Conservation (phyloP, 37 sponge, comb jelly and placozoan genomes). For the Beroe forskalii region DNA sequence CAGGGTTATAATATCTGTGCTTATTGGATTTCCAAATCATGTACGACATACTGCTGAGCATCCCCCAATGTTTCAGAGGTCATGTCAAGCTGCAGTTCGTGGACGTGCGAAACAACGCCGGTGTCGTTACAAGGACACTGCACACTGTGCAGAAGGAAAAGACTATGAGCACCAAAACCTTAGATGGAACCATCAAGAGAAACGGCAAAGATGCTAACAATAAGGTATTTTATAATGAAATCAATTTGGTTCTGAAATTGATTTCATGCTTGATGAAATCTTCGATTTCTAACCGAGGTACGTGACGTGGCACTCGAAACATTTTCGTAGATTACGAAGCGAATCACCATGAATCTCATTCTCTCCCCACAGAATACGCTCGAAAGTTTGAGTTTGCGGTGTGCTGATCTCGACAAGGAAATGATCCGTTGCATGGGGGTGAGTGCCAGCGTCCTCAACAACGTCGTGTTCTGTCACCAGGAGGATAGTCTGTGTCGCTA, state of each 20-base stretch:
- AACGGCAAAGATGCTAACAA: not conserved
- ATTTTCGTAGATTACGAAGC: no score
- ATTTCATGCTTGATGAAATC: no score
- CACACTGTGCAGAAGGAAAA: conserved; percentile 74
- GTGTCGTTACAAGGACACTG: conserved; percentile 73
- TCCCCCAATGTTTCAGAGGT: conserved; percentile 68
- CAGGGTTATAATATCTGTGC: no score
- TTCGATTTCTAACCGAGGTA: no score
- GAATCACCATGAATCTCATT: not conserved
- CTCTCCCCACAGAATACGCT: conserved; percentile 4
- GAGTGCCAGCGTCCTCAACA: conserved; percentile 84
- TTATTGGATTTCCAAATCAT: no score
- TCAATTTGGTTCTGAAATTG: conserved; percentile 15
- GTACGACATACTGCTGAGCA: no score
- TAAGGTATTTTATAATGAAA: no score
- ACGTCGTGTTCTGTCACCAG: conserved; percentile 98
- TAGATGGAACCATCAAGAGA: conserved; percentile 84
- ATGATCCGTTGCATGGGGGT: conserved; percentile 89
- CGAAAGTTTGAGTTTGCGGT: conserved; percentile 74
- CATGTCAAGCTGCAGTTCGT: conserved; percentile 82
- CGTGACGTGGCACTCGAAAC: no score
- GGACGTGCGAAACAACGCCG: conserved; percentile 69
- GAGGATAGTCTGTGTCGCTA: conserved; percentile 96
- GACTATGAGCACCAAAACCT: conserved; percentile 67
- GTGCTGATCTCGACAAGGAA: conserved; percentile 88